Evolutionary conservation across 2,113 vertebrate genomes (phyloP).

Genomic region (Cheilinus undulatus): DNA sequence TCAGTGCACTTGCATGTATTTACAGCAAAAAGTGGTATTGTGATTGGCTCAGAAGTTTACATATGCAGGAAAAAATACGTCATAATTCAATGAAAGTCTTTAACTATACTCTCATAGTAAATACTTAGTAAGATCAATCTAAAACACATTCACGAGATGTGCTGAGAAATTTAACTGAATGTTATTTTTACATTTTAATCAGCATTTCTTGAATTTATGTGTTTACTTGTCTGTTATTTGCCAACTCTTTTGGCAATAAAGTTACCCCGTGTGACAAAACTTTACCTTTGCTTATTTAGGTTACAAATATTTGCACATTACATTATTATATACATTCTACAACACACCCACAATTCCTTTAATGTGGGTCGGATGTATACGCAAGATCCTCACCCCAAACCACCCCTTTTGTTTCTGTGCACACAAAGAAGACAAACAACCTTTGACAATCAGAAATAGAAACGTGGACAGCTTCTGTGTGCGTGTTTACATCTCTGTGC

Average conservation of each 20-base stretch:
- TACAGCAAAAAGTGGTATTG: no score
- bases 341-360: conserved; percentile 23
- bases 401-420: conserved; percentile 67
- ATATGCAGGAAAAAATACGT: no score
- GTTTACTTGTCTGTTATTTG: neutral
- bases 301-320: conserved; percentile 14
- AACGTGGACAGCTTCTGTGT: conserved; percentile 54
- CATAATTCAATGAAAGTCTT: no score
- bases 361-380: conserved; percentile 25
- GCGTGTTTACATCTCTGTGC: conserved; percentile 72
- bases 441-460: conserved; percentile 56
- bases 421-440: conserved; percentile 65
- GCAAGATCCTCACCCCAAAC: conserved; percentile 54
- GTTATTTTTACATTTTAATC: no score
- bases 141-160: no score
- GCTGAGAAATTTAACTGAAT: no score
- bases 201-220: neutral
- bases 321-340: conserved; percentile 3
- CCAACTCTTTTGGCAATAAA: neutral
- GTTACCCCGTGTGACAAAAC: neutral
- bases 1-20: neutral
- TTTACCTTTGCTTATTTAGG: neutral
- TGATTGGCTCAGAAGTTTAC: no score
- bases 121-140: no score
- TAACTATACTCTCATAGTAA: no score